Base-by-base conservation (phyloP, 2,888 invertebrate species). In the Conomelus anceps region DNA sequence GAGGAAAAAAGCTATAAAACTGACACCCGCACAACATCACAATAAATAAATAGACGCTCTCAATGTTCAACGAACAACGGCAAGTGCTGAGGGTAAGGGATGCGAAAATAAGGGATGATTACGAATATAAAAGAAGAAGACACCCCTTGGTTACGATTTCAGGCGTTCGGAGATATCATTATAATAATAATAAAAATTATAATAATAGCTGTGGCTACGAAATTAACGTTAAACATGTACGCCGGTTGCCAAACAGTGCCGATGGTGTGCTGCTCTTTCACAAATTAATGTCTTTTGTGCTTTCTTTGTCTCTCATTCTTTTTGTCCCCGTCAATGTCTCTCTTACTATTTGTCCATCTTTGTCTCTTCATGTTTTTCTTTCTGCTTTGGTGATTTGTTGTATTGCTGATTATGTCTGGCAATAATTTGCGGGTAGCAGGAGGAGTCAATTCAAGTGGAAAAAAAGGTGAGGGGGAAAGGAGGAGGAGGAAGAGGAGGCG, bases 1-100 rank as follows among this genome's bases (percentile, higher is more conserved):
- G 87, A 89, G 90, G 90, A 89, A 90, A 90, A 91, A 90, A 89
- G 90, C 90, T 90, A 91, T 91, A 90, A 91, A 91, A 90, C 90
- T 91, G 90, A 91, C 90, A 91, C 89, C 23, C 87, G 84, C 90
- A 91, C 89, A 88, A 90, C 90, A n/a, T n/a, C n/a, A 90, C 89
- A 89, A 90, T 89, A 90, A 90, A 91, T 90, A 63, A 63, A 91
- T 90, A 89, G 88, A 85, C 87, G 90, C 90, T 89, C 89, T 89
- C 89, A 88, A 87, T 63, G 89, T 87, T 89, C 86, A 89, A 63
- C 20, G 63, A n/a, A 63, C 63, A 63, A 63, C 63, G 63, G 63
- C 20, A n/a, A 63, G 63, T n/a, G n/a, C 34, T 63, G 63, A 1
- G 6, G 11, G 26, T 11, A 26, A 7, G 26, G 11, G 26, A 26